Evolutionary conservation across 2,797 vertebrate genomes (phyloP), one percentile per base, ranked within the genome.

Genomic region (Onychomys leucogaster): DNA sequence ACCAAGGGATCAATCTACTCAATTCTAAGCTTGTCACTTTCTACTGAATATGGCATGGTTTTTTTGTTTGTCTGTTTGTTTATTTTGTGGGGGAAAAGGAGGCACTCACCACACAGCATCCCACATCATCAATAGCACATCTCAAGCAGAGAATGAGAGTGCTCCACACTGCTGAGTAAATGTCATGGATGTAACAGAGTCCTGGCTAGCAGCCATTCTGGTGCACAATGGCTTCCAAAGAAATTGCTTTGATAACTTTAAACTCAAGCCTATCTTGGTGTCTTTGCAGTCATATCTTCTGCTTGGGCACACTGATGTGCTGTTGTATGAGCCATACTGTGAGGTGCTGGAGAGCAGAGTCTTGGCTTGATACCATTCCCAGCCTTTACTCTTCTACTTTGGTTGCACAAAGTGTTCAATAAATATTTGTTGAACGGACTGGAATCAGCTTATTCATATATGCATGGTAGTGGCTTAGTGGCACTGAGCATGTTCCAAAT

Each of bases 41-140:
- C 32, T 14, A 0, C 6, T 59, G 59, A 13, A 52, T 41, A 52
- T 41, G 2, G 4, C 5, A 32, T 4, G 0, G 1, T 11, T 14
- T 14, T n/a, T n/a, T n/a, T n/a, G n/a, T n/a, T n/a, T n/a, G n/a
- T n/a, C n/a, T n/a, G n/a, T n/a, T n/a, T n/a, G n/a, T n/a, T n/a
- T n/a, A n/a, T n/a, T 73, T 23, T 1, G 0, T 0, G 34, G 32
- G 5, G 29, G 13, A 2, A 19, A 19, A 8, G 32, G 6, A 37
- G 16, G 25, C 8, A 5, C 41, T 16, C 61, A 1, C 63, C 77
- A 34, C 29, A 6, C 0, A 10, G 5, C 61, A 63, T 3, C 29
- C n/a, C 19, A 19, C 73, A 57, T 2, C 5, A 17, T 46, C 27
- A 90, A n/a, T 17, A 61, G 81, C 11, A 11, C n/a, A 21, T n/a